Base-by-base conservation (phyloP, 2,888 invertebrate genomes). In the Toxonevra muliebris region DNA sequence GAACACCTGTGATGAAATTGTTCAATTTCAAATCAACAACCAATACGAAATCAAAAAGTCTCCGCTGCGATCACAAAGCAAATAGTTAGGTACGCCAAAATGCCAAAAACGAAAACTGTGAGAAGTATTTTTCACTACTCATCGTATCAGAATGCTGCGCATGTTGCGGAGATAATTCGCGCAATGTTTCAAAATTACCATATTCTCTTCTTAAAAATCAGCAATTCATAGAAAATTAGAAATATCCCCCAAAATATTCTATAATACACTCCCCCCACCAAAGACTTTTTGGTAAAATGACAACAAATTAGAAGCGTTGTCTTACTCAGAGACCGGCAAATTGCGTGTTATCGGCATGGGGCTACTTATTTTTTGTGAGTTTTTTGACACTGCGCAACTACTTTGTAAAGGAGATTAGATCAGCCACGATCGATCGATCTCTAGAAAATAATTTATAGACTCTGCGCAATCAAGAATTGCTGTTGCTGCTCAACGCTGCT, bases 1-100 rank as follows among this genome's bases (percentile, higher is more conserved):
- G 74, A 78, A 82, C 81, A 81, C 80, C 82, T 81, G 81, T 75
- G 81, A 73, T 74, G 71, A 76, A 77, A 79, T 75, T 77, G 75
- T 81, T 76, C 69, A 76, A 76, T 71, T 66, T 68, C 65, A 53
- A 57, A 61, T 55, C 41, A 19, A 53, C 53, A 48, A 30, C 30
- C 30, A 30, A 30, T 7, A 30, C 30, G 30, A 30, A 30, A 7
- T 30, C 30, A 7, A 30, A 2, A 7, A 30, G 30, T 4, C 30
- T 30, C 30, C 7, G 30, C 30, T 30, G 30, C 30, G 30, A 30
- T 30, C 30, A 30, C 7, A 30, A 30, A 30, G 7, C 30, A 30
- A 30, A 30, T 30, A 30, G 30, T 30, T 30, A 30, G 7, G 30
- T 30, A 30, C 30, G 7, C 2, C 30, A 30, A 30, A 30, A 30